Evolutionary conservation across 2,113 vertebrate genomes (phyloP), one percentile per base, ranked within the genome.

Genomic region (Gymnocephalus cernua): DNA sequence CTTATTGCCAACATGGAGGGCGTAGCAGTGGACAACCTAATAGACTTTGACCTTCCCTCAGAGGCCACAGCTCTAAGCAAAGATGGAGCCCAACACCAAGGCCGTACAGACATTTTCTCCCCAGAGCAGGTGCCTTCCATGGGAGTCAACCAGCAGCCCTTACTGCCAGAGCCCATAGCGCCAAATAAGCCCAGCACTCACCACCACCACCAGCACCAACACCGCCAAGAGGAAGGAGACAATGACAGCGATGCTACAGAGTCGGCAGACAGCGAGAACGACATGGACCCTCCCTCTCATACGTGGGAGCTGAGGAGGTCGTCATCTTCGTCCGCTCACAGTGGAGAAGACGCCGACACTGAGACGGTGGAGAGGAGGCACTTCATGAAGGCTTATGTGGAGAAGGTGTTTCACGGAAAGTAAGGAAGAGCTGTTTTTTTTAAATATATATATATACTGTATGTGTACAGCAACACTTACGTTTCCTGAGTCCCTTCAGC

Each of bases 231-330:
- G 2, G 93, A 93, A 0, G 51, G 29, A 8, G 92, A 73, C 0
- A 92, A 95, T 0, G 96, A 96, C 88, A 99, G 98, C 0, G 97
- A 99, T 25, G 96, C 96, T 73, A 99, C 98, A 0, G 97, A 98
- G 88, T 99, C 97, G 0, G 98, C 97, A 0, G 97, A 99, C 94
- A 99, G 98, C 0, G 97, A 99, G 78, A 97, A 97, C 0, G 98
- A 99, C 89, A 95, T 94, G 0, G 96, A 95, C 73, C 96, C 95
- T 0, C 94, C 95, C 1, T 88, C 85, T 0, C 93, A 93, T 19
- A 84, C 25, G 66, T 97, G 97, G 25, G 88, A 93, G 45, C 93
- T 93, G 47, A 94, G 83, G 9, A 96, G 95, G 48, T 97, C 97
- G 0, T 99, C 98, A 0, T 99, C 97, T 61, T 98, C 97, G 1